Base-by-base conservation (phyloP, 2,888 invertebrate genomes). In the Ditylenchus weischeri region DNA sequence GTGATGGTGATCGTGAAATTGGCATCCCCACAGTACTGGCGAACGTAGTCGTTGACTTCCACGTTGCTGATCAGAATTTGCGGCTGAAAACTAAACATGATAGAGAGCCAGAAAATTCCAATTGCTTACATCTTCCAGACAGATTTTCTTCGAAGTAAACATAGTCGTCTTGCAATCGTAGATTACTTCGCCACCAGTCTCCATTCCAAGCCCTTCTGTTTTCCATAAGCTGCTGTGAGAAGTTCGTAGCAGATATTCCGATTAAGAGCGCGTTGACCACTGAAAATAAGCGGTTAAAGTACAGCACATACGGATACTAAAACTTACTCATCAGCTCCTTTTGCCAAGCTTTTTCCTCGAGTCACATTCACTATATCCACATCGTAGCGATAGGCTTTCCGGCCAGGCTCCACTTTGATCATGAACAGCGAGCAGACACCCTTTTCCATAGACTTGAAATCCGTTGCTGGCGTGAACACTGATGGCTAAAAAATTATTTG, bases 341-440 rank as follows among this genome's bases (percentile, higher is more conserved):
- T 66, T 19, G 58, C 57, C 57, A 71, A 29, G 23, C 70, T 57
- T 29, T 65, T 66, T 35, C 21, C 51, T 38, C 50, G 48, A 21
- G 59, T 54, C 11, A 69, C 19, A 18, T 57, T 38, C 13, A 21
- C 21, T 58, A 71, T 68, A 29, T 71, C 62, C 5, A 71, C 67
- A 35, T 71, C 71, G 43, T 71, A 71, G 21, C 67, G 66, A 47
- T 49, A 71, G 18, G 69, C 71, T 49, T 69, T 66, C 13, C 57
- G 29, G 47, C 65, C 67, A 13, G 21, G 51, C 48, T 64, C 29
- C 21, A 70, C 64, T 51, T 64, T 43, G 49, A 71, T 66, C 23
- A 64, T 54, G 51, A 67, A 71, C 49, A 66, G 51, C 5, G 69
- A 66, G 43, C 69, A 68, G 10, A 67, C 38, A 11, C 66, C 66